Conservation (phyloP, 2,888 invertebrate genomes). For the Drosophila planitibia region DNA sequence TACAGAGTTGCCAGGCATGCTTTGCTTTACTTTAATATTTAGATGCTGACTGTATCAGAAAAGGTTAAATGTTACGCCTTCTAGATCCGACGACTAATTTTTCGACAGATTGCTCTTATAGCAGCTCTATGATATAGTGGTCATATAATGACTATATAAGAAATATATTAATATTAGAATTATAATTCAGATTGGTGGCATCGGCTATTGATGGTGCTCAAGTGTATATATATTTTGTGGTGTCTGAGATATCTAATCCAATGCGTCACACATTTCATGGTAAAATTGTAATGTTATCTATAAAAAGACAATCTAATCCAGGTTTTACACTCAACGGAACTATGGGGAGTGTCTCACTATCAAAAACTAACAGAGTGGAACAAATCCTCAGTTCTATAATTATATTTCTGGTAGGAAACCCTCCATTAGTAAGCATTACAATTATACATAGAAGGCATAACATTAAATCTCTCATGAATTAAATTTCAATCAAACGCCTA, state of each 20-base stretch:
- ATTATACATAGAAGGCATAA: background rate
- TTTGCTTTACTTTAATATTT: background rate
- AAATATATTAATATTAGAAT: background rate
- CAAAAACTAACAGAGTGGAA: background rate
- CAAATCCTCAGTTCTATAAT: background rate
- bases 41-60: background rate
- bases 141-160: background rate
- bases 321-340: background rate
- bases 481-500: background rate
- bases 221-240: background rate
- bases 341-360: background rate
- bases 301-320: background rate
- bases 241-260: background rate
- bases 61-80: background rate
- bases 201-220: background rate
- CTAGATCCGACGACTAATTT: background rate
- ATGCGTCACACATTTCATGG: background rate
- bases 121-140: background rate
- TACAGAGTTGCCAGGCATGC: background rate
- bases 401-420: background rate
- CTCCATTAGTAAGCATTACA: background rate
- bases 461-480: background rate
- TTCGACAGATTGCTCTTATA: background rate
- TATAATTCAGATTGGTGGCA: background rate
- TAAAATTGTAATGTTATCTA: background rate